Base-by-base conservation (phyloP, 2,113 vertebrate genomes). In the Talpa occidentalis region DNA sequence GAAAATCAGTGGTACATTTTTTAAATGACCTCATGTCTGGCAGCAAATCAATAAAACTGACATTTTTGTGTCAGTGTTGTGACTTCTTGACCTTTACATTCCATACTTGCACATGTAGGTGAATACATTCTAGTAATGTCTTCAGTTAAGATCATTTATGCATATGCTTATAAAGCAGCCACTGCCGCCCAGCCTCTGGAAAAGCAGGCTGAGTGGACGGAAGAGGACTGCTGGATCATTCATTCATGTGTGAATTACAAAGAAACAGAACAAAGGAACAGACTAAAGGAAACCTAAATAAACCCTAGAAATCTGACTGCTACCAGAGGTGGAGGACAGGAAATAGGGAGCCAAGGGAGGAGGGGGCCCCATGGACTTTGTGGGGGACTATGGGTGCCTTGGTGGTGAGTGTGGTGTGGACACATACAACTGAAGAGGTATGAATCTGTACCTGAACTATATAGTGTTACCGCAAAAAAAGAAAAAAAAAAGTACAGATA, bases 121-220 rank as follows among this genome's bases (percentile, higher is more conserved):
- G 70, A 94, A 94, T 82, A 62, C 11, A 78, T 95, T 59, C 88
- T 73, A 91, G 49, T 72, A 52, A 91, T 94, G n/a, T 82, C 72
- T 93, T 97, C 76, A 97, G 52, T 96, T 98, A 97, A 95, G 96
- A 72, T 84, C 70, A 90, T 83, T 96, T 90, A 94, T 95, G 19
- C 19, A 24, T 97, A 97, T 92, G 26, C 59, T 94, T 85, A 90
- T 44, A 96, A 86, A 14, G 89, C 59, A 96, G 62, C 2, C 59
- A 32, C 44, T 72, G 67, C n/a, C 90, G 77, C 90, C 26, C 72
- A 17, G 95, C 95, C 88, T 52, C 66, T 52, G 4, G 54, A 77
- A 85, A 91, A 14, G 15, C 62, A 77, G 35, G 54, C 2, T 40
- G 44, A 95, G 87, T 62, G 66, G 10, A 76, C 2, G 1, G 69